Conservation (phyloP, 2,113 vertebrate species). For the Pterocles orientalis region DNA sequence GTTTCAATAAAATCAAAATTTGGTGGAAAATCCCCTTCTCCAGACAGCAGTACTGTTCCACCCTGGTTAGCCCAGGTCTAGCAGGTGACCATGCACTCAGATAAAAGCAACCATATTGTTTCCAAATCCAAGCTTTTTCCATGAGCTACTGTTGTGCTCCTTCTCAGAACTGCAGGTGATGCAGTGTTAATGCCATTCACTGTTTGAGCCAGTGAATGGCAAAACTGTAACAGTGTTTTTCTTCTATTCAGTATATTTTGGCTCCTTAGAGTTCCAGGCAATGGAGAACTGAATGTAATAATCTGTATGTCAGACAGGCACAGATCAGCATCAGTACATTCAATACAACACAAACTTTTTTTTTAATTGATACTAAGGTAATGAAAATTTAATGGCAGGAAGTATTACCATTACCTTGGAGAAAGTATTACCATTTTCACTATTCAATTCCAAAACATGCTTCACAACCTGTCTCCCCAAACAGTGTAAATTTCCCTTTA, state of each 20-base stretch:
- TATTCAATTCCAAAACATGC: not conserved
- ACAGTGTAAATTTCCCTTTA: not conserved
- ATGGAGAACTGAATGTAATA: not conserved
- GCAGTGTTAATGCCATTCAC: not conserved
- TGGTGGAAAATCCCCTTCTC: not conserved
- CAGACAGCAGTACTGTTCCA: not conserved
- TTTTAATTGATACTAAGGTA: not conserved
- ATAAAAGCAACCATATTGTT: not conserved
- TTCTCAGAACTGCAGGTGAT: not conserved
- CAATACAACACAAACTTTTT: not conserved
- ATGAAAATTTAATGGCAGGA: not conserved
- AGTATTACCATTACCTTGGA: not conserved
- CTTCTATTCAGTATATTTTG: not conserved
- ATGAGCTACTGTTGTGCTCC: not conserved
- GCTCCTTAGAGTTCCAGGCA: not conserved
- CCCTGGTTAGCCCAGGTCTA: not conserved
- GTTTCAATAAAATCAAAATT: not conserved
- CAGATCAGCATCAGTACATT: not conserved
- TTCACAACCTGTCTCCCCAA: not conserved
- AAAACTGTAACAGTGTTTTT: not conserved
- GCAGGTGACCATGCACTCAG: not conserved
- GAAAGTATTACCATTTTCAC: not conserved
- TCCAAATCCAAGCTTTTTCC: not conserved
- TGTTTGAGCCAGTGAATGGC: not conserved
- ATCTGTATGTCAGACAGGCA: not conserved